These are phyloP conservation scores for Danaus plexippus DNA, from an alignment of 1,140 invertebrate genomes.

Conservation along the genomic window DNA sequence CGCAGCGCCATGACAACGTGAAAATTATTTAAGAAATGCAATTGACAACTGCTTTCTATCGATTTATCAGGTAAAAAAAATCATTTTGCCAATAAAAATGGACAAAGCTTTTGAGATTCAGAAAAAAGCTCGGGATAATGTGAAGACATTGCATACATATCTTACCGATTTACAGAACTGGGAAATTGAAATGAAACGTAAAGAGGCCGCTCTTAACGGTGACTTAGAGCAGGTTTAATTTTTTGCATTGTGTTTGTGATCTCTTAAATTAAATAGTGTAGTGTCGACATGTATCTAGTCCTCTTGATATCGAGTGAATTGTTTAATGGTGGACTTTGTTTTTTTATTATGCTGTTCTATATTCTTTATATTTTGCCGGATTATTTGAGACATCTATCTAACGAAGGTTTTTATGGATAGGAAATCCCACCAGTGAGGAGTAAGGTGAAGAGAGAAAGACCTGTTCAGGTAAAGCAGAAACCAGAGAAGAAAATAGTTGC, in stretches of 20 bases:
- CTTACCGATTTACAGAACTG: conserved; percentile 85
- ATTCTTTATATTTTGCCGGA: conserved; percentile 14
- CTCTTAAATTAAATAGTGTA: conserved; percentile 7
- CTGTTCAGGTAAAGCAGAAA: conserved; percentile 41
- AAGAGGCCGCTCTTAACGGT: conserved; percentile 77
- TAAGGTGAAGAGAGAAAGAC: conserved; percentile 67
- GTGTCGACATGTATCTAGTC: conserved; percentile 21
- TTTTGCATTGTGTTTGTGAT: conserved; percentile 3
- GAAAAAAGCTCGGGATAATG: conserved; percentile 81
- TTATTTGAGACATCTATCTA: conserved; percentile 10
- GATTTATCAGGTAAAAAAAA: conserved; percentile 52
- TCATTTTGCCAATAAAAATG: conserved; percentile 43
- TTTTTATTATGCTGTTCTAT: conserved; percentile 11
- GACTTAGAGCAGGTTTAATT: conserved; percentile 56
- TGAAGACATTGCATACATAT: conserved; percentile 80
- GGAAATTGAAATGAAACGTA: conserved; percentile 87
- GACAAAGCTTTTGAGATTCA: conserved; percentile 73
- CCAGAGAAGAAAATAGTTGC: conserved; percentile 61
- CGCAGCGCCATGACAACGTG: conserved; percentile 30
- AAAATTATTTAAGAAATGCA: conserved; percentile 22
- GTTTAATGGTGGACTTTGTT: conserved; percentile 15
- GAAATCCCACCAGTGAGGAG: conserved; percentile 73
- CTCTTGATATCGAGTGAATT: conserved; percentile 11
- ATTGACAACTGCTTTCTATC: conserved; percentile 33
- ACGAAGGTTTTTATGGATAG: conserved; percentile 33